Conservation (phyloP, 2,113 vertebrate genomes). For the Dicaeum eximium region DNA sequence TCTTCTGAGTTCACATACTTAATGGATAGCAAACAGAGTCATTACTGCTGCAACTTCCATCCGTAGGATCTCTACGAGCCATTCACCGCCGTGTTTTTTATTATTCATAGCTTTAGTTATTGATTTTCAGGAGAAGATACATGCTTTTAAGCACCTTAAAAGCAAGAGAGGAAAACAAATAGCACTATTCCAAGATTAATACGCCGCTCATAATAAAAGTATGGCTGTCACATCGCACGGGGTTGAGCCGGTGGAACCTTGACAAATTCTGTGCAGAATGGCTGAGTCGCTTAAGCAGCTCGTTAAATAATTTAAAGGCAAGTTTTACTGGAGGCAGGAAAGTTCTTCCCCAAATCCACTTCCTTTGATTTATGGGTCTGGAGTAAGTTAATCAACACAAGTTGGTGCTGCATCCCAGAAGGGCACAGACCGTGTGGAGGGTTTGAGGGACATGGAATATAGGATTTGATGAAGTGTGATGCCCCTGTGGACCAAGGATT, state of each 20-base stretch:
- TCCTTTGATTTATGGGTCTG: neutral
- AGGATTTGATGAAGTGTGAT: fast-evolving
- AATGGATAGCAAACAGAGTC: slow-evolving; percentile 68
- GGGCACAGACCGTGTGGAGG: neutral
- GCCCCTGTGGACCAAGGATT: neutral
- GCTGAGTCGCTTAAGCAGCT: slow-evolving; percentile 34
- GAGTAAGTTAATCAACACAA: neutral
- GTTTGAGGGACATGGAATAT: fast-evolving
- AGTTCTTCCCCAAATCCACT: slow-evolving; percentile 21
- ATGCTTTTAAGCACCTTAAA: slow-evolving; percentile 61
- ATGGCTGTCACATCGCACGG: neutral
- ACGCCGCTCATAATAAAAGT: slow-evolving; percentile 10
- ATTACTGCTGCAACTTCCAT: slow-evolving; percentile 47
- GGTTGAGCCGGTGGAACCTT: neutral
- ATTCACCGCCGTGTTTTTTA: slow-evolving; percentile 46
- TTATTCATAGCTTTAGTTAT: slow-evolving; percentile 64
- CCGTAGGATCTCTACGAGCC: slow-evolving; percentile 33
- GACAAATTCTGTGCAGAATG: slow-evolving; percentile 27
- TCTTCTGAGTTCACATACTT: slow-evolving; percentile 65
- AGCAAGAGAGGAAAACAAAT: slow-evolving; percentile 53
- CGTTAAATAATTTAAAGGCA: slow-evolving; percentile 40
- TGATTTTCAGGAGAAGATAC: slow-evolving; percentile 62
- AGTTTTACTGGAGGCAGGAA: slow-evolving; percentile 15
- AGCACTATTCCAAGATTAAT: slow-evolving; percentile 44
- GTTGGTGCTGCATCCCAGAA: neutral